Conservation (phyloP, 2,888 invertebrate genomes). For the Athalia rosae region DNA sequence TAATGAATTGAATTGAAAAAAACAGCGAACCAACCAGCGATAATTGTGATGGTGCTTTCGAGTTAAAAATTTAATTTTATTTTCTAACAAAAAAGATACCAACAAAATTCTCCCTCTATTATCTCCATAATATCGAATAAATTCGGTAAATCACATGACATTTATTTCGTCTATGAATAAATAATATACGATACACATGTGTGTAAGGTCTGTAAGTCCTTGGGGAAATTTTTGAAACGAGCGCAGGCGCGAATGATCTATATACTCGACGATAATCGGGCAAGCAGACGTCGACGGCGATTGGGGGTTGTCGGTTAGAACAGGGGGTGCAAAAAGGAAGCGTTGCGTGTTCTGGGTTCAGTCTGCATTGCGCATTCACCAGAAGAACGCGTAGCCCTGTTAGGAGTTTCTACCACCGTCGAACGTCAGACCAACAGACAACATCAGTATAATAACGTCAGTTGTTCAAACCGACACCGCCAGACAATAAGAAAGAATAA, state of each 20-base stretch:
- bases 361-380: slow-evolving; percentile 70
- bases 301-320: not conserved
- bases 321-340: not conserved
- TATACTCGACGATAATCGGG: slow-evolving; percentile 8
- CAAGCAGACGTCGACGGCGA: slow-evolving; percentile 16
- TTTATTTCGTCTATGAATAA: too few relatives aligned
- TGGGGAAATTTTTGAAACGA: too few relatives aligned
- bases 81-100: too few relatives aligned
- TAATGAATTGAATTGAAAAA: too few relatives aligned
- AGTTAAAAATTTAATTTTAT: too few relatives aligned
- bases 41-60: too few relatives aligned
- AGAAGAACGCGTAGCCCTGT: slow-evolving; percentile 61
- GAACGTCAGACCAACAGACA: slow-evolving; percentile 13
- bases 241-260: not conserved
- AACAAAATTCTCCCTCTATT: too few relatives aligned
- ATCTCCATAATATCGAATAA: too few relatives aligned
- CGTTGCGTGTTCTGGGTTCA: slow-evolving; percentile 52
- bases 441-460: not conserved
- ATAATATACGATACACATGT: too few relatives aligned
- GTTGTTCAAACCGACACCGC: not conserved
- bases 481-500: not conserved
- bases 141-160: too few relatives aligned
- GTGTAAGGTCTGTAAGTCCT: too few relatives aligned
- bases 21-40: too few relatives aligned
- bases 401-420: not conserved